phyloP scores from a whole-genome alignment of 2,113 vertebrate species.

The Uria aalge region DNA sequence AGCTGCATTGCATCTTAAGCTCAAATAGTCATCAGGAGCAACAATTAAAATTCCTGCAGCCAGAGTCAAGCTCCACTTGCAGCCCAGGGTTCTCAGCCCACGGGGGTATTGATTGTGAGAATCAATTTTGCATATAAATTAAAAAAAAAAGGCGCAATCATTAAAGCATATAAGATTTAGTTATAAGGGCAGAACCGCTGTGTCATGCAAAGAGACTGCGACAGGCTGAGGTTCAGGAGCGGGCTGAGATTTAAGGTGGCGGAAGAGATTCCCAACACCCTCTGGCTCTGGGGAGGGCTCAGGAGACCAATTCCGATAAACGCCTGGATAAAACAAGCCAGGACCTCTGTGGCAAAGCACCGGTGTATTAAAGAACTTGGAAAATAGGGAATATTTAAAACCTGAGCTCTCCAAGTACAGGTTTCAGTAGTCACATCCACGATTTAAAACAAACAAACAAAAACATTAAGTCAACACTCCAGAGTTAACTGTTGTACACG shows the following conservation, averaged over 20 bases:
- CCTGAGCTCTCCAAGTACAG: neutral
- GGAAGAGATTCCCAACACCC: neutral
- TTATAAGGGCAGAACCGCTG: slow-evolving; percentile 47
- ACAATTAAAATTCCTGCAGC: slow-evolving; percentile 65
- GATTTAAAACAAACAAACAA: neutral
- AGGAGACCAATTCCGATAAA: neutral
- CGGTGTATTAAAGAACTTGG: neutral
- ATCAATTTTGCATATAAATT: slow-evolving; percentile 76
- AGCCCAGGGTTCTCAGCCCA: slow-evolving; percentile 20
- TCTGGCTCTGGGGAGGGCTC: fast-evolving
- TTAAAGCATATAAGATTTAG: slow-evolving; percentile 47
- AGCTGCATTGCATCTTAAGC: neutral
- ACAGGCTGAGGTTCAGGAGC: neutral
- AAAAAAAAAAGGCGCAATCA: slow-evolving; percentile 59
- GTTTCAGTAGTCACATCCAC: neutral
- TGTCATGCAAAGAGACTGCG: neutral
- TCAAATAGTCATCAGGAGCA: slow-evolving; percentile 14
- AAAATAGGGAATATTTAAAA: neutral
- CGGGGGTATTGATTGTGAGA: slow-evolving; percentile 63
- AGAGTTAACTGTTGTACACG: neutral
- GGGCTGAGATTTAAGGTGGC: neutral
- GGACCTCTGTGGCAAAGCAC: neutral
- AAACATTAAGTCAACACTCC: neutral
- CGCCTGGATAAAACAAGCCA: neutral
- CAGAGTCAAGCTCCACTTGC: neutral